Evolutionary conservation across 2,888 invertebrate species (phyloP).

Genomic region (Drosophila tanythrix): DNA sequence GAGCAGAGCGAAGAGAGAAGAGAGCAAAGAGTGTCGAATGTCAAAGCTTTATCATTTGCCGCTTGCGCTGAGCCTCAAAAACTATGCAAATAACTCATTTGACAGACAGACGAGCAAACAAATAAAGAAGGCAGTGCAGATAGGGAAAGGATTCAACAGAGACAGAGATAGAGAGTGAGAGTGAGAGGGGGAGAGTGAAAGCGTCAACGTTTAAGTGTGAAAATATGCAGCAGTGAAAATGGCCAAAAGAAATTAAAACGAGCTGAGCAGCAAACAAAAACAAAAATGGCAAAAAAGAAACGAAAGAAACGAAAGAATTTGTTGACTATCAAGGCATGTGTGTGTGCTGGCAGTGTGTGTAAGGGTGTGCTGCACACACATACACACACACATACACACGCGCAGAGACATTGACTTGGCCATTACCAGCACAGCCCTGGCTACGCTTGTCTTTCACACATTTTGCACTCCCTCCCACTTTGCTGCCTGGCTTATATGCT

Average conservation of each 20-base stretch:
- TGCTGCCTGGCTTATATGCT: conserved; percentile 10
- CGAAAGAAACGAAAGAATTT: conserved; percentile 13
- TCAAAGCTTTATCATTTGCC: conserved; percentile 56
- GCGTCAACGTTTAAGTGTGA: conserved; percentile 67
- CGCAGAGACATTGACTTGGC: conserved; percentile 21
- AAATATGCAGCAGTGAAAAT: conserved; percentile 73
- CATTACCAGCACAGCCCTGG: conserved; percentile 16
- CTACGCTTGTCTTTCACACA: conserved; percentile 35
- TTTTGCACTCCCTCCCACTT: not conserved
- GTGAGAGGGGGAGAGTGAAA: conserved; percentile 18
- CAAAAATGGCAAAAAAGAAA: not conserved
- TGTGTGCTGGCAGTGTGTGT: conserved; percentile 4
- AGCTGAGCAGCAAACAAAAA: conserved; percentile 34
- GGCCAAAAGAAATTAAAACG: conserved; percentile 77
- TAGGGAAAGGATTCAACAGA: not conserved
- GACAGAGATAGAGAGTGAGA: not conserved
- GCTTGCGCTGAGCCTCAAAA: conserved; percentile 63
- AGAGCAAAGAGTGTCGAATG: conserved; percentile 1
- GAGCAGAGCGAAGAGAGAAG: not conserved
- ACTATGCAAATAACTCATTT: conserved; percentile 82
- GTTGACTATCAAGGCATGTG: conserved; percentile 37
- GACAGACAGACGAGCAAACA: conserved; percentile 67
- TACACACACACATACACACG: not conserved
- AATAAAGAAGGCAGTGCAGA: conserved; percentile 10
- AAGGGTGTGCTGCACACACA: conserved; percentile 6